Evolutionary conservation across 2,113 vertebrate species (phyloP).

Genomic region (Triplophysa siluroides): DNA sequence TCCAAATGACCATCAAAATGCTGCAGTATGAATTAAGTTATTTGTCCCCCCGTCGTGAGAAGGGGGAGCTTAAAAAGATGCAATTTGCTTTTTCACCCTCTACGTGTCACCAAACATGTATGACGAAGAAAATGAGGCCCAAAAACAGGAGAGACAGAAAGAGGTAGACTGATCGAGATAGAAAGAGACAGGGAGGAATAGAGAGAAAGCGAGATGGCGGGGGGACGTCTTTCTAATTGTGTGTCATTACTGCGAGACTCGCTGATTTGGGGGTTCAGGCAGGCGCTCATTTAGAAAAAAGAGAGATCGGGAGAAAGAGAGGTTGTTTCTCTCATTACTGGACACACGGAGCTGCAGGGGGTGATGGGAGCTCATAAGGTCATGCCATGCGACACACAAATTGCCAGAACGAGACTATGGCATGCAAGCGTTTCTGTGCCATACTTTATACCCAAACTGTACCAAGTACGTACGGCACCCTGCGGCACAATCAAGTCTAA

Average conservation of each 20-base stretch:
- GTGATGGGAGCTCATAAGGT: slow-evolving; percentile 34
- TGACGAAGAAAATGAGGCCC: neutral
- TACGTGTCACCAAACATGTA: slow-evolving; percentile 3
- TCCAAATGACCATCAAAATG: neutral
- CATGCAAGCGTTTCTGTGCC: slow-evolving; percentile 32
- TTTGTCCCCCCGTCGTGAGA: neutral
- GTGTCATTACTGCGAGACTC: slow-evolving; percentile 25
- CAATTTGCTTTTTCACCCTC: neutral
- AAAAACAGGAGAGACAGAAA: slow-evolving; percentile 6
- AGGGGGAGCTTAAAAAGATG: neutral
- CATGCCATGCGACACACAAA: slow-evolving; percentile 23
- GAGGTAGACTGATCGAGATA: slow-evolving; percentile 23
- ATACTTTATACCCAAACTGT: slow-evolving; percentile 24
- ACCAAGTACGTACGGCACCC: slow-evolving; percentile 15
- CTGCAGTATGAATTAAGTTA: too few relatives aligned
- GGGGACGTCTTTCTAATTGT: slow-evolving; percentile 38
- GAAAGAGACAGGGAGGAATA: slow-evolving; percentile 4
- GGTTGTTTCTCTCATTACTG: slow-evolving; percentile 44
- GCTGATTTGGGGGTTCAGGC: slow-evolving; percentile 30
- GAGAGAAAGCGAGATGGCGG: neutral
- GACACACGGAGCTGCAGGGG: slow-evolving; percentile 34
- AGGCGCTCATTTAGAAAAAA: slow-evolving; percentile 24
- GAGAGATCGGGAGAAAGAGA: slow-evolving; percentile 22
- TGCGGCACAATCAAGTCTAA: slow-evolving; percentile 2
- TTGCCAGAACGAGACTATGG: slow-evolving; percentile 35